Base-by-base conservation (phyloP, 1,140 invertebrate species). In the Lepidurus packardi region DNA sequence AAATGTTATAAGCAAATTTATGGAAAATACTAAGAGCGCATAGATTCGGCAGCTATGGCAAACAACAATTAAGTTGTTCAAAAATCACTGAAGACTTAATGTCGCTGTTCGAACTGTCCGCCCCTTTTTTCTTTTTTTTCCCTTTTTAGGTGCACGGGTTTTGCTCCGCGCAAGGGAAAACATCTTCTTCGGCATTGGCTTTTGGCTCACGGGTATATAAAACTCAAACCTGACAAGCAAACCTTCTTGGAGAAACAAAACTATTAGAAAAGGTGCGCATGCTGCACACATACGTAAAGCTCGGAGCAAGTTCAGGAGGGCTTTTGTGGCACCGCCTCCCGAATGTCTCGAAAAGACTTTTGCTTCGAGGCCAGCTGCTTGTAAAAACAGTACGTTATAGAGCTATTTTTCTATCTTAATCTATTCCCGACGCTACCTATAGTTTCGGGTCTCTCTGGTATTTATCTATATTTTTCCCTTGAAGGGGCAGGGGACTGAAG, bases 371-470 rank as follows among this genome's bases (percentile, higher is more conserved):
- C 16, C 53, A 65, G 53, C 53, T 65, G 53, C 53, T 65, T 9
- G 53, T 65, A 65, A 65, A 34, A 34, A 65, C 53, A 65, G 53
- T 65, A 65, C 21, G 21, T 65, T 13, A 34, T 65, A 13, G 16
- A 65, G 16, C 53, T 65, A 65, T 9, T 65, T 65, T 65, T 65
- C 53, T 65, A 65, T 65, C 53, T 9, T 65, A 65, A 65, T 65
- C 53, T 65, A 65, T 65, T 65, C 53, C 53, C n/a, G 16, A 65
- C 53, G 53, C 53, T 65, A 65, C 53, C 53, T 65, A 65, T 65
- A 65, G 53, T 65, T 65, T 21, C 16, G 6, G 53, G 53, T 65
- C 53, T 13, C 53, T 65, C 53, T 13, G 53, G 16, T 21, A 13
- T 13, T 65, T 13, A 65, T 65, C 53, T 65, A 65, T 9, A 65